A percentile compares a stretch with the other conserved stretches of the same genome.
These are phyloP conservation scores for Sternarchorhynchus goeldii DNA, from an alignment of 2,797 vertebrate genomes.

Conservation along the genomic window DNA sequence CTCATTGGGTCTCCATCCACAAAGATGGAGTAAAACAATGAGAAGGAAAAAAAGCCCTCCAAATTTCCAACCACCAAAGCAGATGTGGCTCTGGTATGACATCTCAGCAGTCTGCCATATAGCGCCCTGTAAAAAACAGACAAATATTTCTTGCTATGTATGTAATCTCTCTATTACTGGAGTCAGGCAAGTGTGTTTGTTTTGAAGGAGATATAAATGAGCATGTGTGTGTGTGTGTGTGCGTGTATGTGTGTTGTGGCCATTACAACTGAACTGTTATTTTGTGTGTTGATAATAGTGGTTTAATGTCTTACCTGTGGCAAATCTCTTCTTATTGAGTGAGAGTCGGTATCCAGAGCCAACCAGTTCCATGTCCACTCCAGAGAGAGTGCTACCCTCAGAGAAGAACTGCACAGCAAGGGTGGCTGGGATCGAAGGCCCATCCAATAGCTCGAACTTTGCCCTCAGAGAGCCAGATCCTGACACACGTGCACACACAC, in stretches of 20 bases:
- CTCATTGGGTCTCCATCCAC: slow-evolving; percentile 38
- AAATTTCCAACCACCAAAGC: slow-evolving; percentile 49
- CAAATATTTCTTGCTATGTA: not conserved
- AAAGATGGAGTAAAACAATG: slow-evolving; percentile 59
- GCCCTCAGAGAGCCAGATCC: slow-evolving; percentile 93
- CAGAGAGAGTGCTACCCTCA: slow-evolving; percentile 91
- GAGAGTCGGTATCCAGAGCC: slow-evolving; percentile 92
- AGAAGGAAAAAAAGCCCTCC: slow-evolving; percentile 50
- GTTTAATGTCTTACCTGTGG: slow-evolving; percentile 81
- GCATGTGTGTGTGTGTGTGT: too few species aligned
- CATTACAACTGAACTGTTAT: too few species aligned
- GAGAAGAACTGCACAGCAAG: slow-evolving; percentile 94
- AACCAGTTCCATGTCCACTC: slow-evolving; percentile 88
- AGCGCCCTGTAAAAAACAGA: slow-evolving; percentile 82
- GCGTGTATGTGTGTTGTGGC: too few species aligned
- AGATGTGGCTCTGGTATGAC: slow-evolving; percentile 61
- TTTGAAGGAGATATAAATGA: too few species aligned
- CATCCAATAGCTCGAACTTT: slow-evolving; percentile 92
- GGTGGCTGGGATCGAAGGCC: slow-evolving; percentile 89
- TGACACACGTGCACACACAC: slow-evolving; percentile 55
- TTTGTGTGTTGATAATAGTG: not conserved
- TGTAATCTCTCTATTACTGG: too few species aligned
- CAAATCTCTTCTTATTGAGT: slow-evolving; percentile 94
- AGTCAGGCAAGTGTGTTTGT: too few species aligned
- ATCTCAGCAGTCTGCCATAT: slow-evolving; percentile 95